Percentiles rank a stretch among this genome's conserved stretches.
Conservation (phyloP, 2,113 vertebrate species). For the Austrofundulus limnaeus region DNA sequence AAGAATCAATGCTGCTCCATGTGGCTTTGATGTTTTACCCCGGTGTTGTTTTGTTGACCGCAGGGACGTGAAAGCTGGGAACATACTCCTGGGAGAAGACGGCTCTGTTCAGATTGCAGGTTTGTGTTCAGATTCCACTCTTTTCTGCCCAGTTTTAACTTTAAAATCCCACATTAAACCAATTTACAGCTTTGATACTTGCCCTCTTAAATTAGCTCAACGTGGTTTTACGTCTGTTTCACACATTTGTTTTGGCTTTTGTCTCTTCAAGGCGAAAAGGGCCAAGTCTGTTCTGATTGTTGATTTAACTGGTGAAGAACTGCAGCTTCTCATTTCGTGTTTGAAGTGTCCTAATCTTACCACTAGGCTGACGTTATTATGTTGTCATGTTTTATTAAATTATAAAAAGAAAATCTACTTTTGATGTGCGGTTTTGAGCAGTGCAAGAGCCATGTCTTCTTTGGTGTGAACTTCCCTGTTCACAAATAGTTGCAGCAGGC, state of each 20-base stretch:
- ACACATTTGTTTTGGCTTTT: background rate
- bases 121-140: slow-evolving; percentile 66
- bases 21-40: slow-evolving; percentile 54
- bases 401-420: background rate
- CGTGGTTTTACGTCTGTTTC: background rate
- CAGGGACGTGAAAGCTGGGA: slow-evolving; percentile 98
- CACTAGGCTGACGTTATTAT: background rate
- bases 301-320: background rate
- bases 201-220: no score
- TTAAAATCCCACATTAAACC: background rate
- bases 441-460: background rate
- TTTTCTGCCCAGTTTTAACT: background rate
- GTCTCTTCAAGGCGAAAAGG: background rate
- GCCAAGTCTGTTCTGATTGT: background rate
- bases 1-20: slow-evolving; percentile 66
- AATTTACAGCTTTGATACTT: background rate
- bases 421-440: background rate
- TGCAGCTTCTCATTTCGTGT: background rate
- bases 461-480: no score
- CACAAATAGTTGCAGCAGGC: no score
- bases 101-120: slow-evolving; percentile 99
- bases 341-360: background rate
- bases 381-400: background rate
- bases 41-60: slow-evolving; percentile 63
- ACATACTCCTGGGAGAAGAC: slow-evolving; percentile 97